Conservation (phyloP, 2,113 vertebrate genomes). For the Cyanocitta stelleri region DNA sequence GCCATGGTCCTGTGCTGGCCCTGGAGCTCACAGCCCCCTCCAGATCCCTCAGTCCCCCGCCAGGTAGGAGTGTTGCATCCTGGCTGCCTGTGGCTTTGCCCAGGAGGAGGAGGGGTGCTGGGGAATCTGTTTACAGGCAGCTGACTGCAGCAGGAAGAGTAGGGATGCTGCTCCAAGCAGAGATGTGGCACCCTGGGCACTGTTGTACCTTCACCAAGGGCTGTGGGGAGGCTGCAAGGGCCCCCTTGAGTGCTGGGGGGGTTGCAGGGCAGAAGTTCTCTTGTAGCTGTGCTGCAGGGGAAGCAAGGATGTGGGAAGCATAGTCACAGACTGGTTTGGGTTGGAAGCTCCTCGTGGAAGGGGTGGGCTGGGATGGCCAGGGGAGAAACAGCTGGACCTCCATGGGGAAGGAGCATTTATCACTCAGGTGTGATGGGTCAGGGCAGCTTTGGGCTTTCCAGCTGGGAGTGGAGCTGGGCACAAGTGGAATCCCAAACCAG, state of each 20-base stretch:
- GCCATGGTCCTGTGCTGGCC: not conserved
- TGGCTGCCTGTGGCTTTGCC: not conserved
- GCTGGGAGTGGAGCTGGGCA: not conserved
- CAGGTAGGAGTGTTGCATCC: not conserved
- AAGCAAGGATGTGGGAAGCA: not conserved
- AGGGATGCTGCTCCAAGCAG: not conserved
- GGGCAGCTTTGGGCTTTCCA: not conserved
- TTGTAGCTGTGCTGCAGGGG: not conserved
- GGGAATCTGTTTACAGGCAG: not conserved
- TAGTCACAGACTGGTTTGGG: not conserved
- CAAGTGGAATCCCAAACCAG: fast-evolving
- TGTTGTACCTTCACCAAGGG: not conserved
- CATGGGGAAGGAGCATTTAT: fast-evolving
- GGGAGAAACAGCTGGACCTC: not conserved
- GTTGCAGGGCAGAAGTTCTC: not conserved
- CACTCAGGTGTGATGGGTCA: not conserved
- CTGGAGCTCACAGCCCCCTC: not conserved
- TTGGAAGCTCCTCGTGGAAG: not conserved
- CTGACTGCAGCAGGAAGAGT: fast-evolving
- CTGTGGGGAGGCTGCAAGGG: not conserved
- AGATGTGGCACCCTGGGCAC: not conserved
- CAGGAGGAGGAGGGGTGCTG: not conserved
- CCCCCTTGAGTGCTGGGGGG: not conserved
- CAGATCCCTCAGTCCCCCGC: fast-evolving
- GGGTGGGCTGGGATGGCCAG: too few species aligned